phyloP scores from a whole-genome alignment of 2,113 vertebrate genomes.

The Loxodonta africana region DNA sequence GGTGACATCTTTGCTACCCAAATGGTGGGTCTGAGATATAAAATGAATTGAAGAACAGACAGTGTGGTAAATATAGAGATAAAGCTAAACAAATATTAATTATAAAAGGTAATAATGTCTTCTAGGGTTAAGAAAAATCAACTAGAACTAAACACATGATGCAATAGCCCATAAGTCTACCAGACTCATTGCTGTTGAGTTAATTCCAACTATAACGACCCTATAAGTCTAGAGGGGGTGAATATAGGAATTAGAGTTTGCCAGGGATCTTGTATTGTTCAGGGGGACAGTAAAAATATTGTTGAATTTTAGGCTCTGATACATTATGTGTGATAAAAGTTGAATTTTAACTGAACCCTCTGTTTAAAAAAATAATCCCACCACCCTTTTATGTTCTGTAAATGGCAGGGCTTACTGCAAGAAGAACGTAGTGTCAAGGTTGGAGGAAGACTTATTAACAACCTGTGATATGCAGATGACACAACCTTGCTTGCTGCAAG shows the following conservation, averaged over 20 bases:
- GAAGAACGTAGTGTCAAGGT: not conserved
- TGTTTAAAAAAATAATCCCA: no score
- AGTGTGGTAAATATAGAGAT: not conserved
- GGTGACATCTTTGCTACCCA: no score
- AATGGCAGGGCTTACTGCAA: no score
- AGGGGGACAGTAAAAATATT: not conserved
- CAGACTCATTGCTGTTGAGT: no score
- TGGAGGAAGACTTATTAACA: not conserved
- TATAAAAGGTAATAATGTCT: not conserved
- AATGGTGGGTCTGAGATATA: not conserved
- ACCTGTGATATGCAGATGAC: no score
- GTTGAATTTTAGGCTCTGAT: not conserved
- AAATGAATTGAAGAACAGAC: not conserved
- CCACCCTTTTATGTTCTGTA: no score
- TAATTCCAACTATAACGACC: no score
- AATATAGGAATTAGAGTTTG: not conserved
- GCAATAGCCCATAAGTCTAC: not conserved
- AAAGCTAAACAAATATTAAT: not conserved
- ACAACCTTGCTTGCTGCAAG: no score
- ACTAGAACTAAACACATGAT: not conserved
- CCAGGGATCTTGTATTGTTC: not conserved
- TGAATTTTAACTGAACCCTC: no score
- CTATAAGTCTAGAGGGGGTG: no score
- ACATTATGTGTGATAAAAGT: not conserved
- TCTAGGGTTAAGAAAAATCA: conserved; percentile 23